phyloP scores from a whole-genome alignment of 2,113 vertebrate genomes.

The Etheostoma spectabile region DNA sequence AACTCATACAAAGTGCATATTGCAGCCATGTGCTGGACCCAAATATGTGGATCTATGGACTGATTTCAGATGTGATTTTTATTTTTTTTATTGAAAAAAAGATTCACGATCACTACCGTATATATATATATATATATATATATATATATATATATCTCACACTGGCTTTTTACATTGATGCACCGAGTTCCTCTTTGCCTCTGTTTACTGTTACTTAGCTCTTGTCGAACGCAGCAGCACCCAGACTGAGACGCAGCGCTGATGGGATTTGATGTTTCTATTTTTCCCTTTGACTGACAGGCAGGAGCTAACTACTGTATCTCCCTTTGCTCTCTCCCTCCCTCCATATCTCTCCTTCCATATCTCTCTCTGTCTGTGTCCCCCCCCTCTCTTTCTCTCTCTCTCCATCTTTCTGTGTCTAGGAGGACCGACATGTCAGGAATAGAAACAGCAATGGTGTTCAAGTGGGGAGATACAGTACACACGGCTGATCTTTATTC shows the following conservation, averaged over 20 bases:
- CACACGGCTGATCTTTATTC: constrained; percentile 61
- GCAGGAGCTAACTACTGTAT: constrained; percentile 3
- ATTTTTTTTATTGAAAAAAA: background rate
- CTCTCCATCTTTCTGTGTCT: constrained; percentile 36
- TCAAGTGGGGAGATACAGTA: background rate
- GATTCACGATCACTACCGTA: accelerated
- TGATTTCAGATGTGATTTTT: too few relatives aligned
- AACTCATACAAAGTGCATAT: background rate
- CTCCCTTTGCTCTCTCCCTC: constrained; percentile 36
- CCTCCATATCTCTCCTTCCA: background rate
- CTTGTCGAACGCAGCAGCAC: background rate
- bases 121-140: too few relatives aligned
- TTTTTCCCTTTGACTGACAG: constrained; percentile 57
- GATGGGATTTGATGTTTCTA: constrained; percentile 52
- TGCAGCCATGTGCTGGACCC: too few relatives aligned
- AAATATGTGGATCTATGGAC: background rate
- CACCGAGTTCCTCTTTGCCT: background rate
- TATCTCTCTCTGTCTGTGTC: background rate
- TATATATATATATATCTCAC: too few relatives aligned
- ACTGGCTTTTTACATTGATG: background rate
- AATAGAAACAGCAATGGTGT: constrained; percentile 51
- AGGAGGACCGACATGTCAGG: constrained; percentile 40
- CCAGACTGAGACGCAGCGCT: constrained; percentile 22
- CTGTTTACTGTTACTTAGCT: constrained; percentile 18
- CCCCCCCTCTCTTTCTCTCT: constrained; percentile 7